A percentile compares a stretch with the other conserved stretches of the same genome.
Conservation (phyloP, 2,888 invertebrate genomes). For the Melinopterus prodromus region DNA sequence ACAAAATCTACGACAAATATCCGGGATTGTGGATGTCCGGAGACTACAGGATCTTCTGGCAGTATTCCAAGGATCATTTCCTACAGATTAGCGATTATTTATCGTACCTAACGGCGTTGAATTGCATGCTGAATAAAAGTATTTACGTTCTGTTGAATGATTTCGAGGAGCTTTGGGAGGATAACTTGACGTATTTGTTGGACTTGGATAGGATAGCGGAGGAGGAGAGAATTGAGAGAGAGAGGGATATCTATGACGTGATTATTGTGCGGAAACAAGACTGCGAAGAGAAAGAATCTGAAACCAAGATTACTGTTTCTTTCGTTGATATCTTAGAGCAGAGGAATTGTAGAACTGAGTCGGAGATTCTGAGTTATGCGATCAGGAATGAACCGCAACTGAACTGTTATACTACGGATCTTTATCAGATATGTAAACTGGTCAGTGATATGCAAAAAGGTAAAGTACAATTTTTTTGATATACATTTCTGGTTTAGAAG, state of each 20-base stretch:
- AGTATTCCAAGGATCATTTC: conserved; percentile 43
- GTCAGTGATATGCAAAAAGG: conserved; percentile 31
- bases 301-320: background rate
- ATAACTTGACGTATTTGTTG: conserved; percentile 42
- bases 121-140: conserved; percentile 38
- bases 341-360: conserved; percentile 20
- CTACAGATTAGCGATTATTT: conserved; percentile 47
- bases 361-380: conserved; percentile 30
- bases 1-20: conserved; percentile 43
- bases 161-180: conserved; percentile 43
- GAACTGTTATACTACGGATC: conserved; percentile 28
- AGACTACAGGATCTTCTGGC: conserved; percentile 48
- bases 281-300: background rate
- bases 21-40: conserved; percentile 40
- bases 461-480: background rate
- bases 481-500: no score
- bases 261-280: conserved; percentile 33
- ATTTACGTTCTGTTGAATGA: conserved; percentile 44
- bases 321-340: background rate
- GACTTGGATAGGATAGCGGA: conserved; percentile 44
- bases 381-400: conserved; percentile 22
- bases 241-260: conserved; percentile 49
- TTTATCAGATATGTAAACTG: conserved; percentile 9
- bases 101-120: conserved; percentile 45
- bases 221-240: conserved; percentile 39